Evolutionary conservation across 2,113 vertebrate species (phyloP).

Genomic region (Anseranas semipalmata): DNA sequence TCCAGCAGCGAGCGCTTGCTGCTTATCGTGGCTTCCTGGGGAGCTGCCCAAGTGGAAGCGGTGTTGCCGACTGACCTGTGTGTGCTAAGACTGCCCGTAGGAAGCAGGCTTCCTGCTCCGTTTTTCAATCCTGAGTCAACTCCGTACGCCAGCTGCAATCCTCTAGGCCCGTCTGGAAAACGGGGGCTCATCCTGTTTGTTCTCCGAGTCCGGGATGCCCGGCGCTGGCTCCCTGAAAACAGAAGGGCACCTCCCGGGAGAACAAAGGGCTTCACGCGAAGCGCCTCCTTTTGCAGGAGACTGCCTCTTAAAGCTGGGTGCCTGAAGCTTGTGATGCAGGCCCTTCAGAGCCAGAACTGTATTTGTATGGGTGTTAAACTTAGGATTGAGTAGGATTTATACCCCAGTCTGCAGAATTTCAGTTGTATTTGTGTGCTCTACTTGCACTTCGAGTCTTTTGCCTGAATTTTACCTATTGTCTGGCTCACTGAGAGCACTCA

Average conservation of each 20-base stretch:
- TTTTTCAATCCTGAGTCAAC: neutral
- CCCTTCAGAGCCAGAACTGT: too few relatives aligned
- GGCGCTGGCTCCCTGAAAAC: neutral
- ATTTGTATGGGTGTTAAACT: neutral
- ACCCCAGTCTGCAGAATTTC: neutral
- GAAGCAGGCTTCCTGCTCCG: neutral
- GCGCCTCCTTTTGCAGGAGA: neutral
- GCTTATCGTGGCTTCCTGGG: neutral
- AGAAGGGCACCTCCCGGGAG: too few relatives aligned
- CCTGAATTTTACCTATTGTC: neutral
- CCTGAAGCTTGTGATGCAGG: neutral
- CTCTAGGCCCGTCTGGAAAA: neutral
- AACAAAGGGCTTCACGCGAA: neutral
- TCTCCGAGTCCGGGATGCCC: neutral
- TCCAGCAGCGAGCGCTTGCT: neutral
- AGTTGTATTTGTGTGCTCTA: neutral
- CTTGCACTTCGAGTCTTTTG: neutral
- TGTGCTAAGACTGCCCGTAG: too few relatives aligned
- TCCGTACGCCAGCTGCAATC: accelerated
- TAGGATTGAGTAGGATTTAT: neutral
- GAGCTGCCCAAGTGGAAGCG: neutral
- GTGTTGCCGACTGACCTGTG: accelerated
- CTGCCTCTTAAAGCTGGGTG: neutral
- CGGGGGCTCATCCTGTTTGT: accelerated
- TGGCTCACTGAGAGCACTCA: neutral